Conservation (phyloP, 2,113 vertebrate species). For the Catagonus wagneri region DNA sequence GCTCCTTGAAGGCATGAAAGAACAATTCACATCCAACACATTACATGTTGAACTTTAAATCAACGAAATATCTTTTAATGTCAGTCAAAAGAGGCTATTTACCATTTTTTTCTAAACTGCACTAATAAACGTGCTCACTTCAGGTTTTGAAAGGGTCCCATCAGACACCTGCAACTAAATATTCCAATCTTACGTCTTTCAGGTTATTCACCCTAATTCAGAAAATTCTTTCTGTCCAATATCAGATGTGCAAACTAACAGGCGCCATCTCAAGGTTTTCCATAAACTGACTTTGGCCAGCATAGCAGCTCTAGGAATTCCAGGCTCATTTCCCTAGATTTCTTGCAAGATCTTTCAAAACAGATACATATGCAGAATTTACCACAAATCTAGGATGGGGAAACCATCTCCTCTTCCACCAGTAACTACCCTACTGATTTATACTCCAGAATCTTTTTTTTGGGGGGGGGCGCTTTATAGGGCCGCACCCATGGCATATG, state of each 20-base stretch:
- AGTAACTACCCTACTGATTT: not conserved
- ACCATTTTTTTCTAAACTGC: not conserved
- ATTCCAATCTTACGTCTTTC: slow-evolving; percentile 26
- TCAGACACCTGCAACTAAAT: not conserved
- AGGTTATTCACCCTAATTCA: not conserved
- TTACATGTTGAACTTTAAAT: not conserved
- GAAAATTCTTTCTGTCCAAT: not conserved
- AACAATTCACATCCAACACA: not conserved
- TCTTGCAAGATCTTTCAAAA: not conserved
- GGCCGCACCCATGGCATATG: no score
- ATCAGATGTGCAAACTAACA: not conserved
- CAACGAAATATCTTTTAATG: slow-evolving; percentile 51
- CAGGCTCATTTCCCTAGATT: not conserved
- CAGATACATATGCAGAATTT: not conserved
- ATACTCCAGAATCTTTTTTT: not conserved
- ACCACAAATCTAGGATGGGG: not conserved
- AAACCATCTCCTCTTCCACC: slow-evolving; percentile 9
- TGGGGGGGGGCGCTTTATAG: no score
- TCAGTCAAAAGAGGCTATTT: not conserved
- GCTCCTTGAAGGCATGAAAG: slow-evolving; percentile 28
- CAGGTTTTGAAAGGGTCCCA: slow-evolving; percentile 37
- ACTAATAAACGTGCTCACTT: slow-evolving; percentile 23
- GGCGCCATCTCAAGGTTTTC: slow-evolving; percentile 14
- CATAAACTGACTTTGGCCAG: not conserved
- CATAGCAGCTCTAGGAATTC: not conserved